Percentiles rank a stretch among this genome's conserved stretches.
These are phyloP conservation scores for Nannospalax galili DNA, from an alignment of 2,113 vertebrate species.

Conservation along the genomic window DNA sequence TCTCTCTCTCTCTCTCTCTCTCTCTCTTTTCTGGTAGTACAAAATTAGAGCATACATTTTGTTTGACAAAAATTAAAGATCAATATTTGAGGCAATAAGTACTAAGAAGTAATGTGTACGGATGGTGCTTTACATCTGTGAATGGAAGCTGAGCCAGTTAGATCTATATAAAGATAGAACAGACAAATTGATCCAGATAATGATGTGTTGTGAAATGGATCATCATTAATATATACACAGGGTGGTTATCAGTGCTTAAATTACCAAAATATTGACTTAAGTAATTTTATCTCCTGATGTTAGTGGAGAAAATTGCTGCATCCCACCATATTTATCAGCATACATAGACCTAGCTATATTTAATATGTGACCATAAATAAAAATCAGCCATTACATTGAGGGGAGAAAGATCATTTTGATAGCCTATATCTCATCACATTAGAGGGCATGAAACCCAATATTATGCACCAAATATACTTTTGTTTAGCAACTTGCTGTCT, in stretches of 20 bases:
- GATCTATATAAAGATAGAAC: constrained; percentile 65
- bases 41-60: constrained; percentile 55
- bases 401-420: constrained; percentile 66
- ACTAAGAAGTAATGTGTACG: constrained; percentile 65
- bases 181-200: constrained; percentile 69
- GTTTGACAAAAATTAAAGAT: constrained; percentile 78
- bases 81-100: constrained; percentile 76
- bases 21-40: constrained; percentile 41
- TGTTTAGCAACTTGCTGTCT: constrained; percentile 73
- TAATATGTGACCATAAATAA: constrained; percentile 72
- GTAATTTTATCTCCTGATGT: constrained; percentile 64
- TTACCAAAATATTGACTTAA: constrained; percentile 75
- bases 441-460: constrained; percentile 57
- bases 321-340: constrained; percentile 58
- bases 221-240: constrained; percentile 74
- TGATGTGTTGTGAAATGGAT: constrained; percentile 68
- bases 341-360: constrained; percentile 52
- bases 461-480: constrained; percentile 70
- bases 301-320: constrained; percentile 59
- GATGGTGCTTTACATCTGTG: constrained; percentile 60
- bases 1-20: too few relatives aligned
- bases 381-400: constrained; percentile 62
- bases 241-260: constrained; percentile 66
- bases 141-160: constrained; percentile 55
- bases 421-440: constrained; percentile 61